Evolutionary conservation across 2,888 invertebrate species (phyloP).

Genomic region (Cancer borealis): DNA sequence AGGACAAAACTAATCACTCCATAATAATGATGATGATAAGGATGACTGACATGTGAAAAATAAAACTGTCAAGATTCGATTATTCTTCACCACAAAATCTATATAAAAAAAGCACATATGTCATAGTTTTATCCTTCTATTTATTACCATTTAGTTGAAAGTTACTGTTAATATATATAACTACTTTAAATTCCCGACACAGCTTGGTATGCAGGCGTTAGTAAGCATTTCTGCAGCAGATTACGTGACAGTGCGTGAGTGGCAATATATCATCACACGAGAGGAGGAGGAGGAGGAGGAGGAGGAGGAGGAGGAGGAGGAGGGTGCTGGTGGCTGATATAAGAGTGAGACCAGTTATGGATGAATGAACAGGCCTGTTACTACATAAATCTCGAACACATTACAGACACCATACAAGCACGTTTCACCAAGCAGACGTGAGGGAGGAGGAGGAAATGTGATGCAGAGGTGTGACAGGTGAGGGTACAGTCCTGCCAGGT

Average conservation of each 20-base stretch:
- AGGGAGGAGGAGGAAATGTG: not conserved
- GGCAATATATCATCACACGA: not conserved
- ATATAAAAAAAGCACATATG: not conserved
- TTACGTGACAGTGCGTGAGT: not conserved
- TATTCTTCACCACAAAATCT: not conserved
- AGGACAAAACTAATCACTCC: too few species aligned
- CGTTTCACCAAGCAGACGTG: not conserved
- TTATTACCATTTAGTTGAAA: not conserved
- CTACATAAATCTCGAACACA: not conserved
- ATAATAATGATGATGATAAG: too few species aligned
- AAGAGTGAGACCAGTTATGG: not conserved
- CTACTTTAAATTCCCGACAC: not conserved
- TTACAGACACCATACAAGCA: not conserved
- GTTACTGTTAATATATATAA: not conserved
- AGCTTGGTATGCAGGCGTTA: not conserved
- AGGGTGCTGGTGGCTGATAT: not conserved
- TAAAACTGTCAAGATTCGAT: too few species aligned
- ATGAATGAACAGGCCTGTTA: not conserved
- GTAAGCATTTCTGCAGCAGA: not conserved
- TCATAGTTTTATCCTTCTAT: not conserved
- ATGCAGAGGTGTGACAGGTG: not conserved
- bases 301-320: not conserved
- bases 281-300: conserved; percentile 26
- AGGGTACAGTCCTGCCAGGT: not conserved
- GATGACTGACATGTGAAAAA: too few species aligned